These are phyloP conservation scores for Sisor rabdophorus DNA, from an alignment of 2,113 vertebrate species.

Conservation along the genomic window DNA sequence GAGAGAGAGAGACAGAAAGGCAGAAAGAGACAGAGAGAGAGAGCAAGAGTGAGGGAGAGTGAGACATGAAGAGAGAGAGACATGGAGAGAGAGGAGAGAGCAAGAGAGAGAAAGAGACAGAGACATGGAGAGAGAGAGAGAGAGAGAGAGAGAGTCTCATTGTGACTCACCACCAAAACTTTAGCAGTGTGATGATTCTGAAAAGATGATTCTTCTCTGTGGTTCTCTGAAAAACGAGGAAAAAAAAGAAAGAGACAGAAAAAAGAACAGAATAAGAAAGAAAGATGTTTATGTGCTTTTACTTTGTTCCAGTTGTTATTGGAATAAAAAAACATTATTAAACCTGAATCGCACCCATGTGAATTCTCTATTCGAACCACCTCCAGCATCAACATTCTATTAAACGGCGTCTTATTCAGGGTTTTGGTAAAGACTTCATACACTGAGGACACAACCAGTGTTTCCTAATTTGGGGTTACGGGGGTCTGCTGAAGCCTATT, in stretches of 20 bases:
- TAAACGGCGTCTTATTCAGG: no score
- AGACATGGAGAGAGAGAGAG: not conserved
- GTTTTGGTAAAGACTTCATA: no score
- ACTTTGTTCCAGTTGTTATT: not conserved
- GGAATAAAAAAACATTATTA: no score
- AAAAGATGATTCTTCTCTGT: constrained; percentile 73
- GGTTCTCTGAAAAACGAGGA: constrained; percentile 68
- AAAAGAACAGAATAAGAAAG: not conserved
- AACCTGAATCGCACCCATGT: no score
- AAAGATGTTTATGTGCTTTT: not conserved
- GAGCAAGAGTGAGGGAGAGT: no score
- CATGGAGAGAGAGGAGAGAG: no score
- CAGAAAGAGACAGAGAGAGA: not conserved
- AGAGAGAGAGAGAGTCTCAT: not conserved
- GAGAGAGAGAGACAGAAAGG: not conserved
- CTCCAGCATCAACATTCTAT: no score
- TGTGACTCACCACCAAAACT: constrained; percentile 71
- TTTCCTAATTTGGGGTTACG: no score
- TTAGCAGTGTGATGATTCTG: constrained; percentile 74
- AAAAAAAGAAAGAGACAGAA: constrained; percentile 6
- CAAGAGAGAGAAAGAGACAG: not conserved
- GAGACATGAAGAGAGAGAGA: no score
- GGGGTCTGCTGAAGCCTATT: no score
- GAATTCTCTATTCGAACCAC: no score
- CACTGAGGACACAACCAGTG: no score